Evolutionary conservation across 2,888 invertebrate genomes (phyloP).

Genomic region (Uloborus plumipes): DNA sequence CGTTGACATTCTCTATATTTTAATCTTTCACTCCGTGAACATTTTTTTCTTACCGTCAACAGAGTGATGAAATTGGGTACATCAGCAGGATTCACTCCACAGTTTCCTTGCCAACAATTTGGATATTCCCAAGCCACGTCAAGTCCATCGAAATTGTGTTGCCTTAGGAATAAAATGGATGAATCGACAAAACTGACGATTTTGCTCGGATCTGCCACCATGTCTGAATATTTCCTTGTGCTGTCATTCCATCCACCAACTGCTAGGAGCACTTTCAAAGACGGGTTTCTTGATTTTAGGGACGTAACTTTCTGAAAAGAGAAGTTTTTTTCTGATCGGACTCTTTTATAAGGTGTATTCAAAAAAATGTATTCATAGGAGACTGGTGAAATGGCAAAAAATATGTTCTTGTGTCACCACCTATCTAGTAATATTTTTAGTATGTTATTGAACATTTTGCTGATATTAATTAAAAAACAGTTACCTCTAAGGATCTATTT

Average conservation of each 20-base stretch:
- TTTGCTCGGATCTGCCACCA: slow-evolving; percentile 78
- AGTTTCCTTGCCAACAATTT: slow-evolving; percentile 46
- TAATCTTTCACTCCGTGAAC: too few species aligned
- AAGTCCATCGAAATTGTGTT: slow-evolving; percentile 86
- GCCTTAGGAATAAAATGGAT: slow-evolving; percentile 78
- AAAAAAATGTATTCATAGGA: too few species aligned
- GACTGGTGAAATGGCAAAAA: too few species aligned
- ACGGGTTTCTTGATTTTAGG: slow-evolving; percentile 76
- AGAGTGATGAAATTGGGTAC: slow-evolving; percentile 44
- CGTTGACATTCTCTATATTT: too few species aligned
- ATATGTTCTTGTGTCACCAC: too few species aligned
- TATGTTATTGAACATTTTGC: too few species aligned
- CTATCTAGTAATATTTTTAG: too few species aligned
- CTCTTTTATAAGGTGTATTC: too few species aligned
- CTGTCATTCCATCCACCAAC: slow-evolving; percentile 97
- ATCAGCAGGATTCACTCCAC: slow-evolving; percentile 71
- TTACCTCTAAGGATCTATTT: too few species aligned
- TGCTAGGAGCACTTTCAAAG: slow-evolving; percentile 85
- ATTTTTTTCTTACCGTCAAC: slow-evolving; percentile 9
- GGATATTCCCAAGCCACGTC: slow-evolving; percentile 97
- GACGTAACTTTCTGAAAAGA: slow-evolving; percentile 79
- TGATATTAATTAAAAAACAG: too few species aligned
- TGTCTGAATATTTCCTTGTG: slow-evolving; percentile 81
- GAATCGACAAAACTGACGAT: slow-evolving; percentile 78
- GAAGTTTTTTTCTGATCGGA: too few species aligned